Percentiles rank a stretch among this genome's conserved stretches.
These are phyloP conservation scores for Camponotus fellah DNA, from an alignment of 2,888 invertebrate species.

Conservation along the genomic window DNA sequence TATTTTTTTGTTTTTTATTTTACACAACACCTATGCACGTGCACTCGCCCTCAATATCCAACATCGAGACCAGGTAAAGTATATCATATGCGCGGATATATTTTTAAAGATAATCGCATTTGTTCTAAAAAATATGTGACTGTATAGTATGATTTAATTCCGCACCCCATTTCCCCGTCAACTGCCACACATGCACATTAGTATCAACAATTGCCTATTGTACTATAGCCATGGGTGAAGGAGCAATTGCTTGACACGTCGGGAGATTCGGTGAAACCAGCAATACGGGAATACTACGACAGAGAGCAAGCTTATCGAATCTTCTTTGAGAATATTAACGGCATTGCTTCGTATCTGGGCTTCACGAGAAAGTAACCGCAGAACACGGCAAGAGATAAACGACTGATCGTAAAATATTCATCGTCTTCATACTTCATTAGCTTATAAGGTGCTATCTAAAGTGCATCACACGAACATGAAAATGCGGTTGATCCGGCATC, in stretches of 20 bases:
- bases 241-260: constrained; percentile 73
- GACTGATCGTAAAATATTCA: constrained; percentile 60
- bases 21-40: background rate
- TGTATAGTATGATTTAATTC: background rate
- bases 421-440: constrained; percentile 40
- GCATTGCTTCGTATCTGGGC: constrained; percentile 78
- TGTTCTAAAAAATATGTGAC: constrained; percentile 15
- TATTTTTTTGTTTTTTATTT: background rate
- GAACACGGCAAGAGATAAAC: constrained; percentile 49
- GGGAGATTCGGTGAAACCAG: constrained; percentile 65
- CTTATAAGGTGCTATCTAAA: constrained; percentile 37
- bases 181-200: constrained; percentile 45
- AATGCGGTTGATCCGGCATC: background rate
- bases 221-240: constrained; percentile 76
- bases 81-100: constrained; percentile 22
- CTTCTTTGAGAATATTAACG: constrained; percentile 78
- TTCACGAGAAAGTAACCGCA: constrained; percentile 71
- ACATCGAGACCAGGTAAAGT: constrained; percentile 16
- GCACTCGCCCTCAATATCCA: background rate
- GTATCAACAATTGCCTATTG: constrained; percentile 71
- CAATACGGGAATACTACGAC: constrained; percentile 68
- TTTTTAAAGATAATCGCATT: constrained; percentile 26
- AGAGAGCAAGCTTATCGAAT: constrained; percentile 72
- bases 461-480: constrained; percentile 8
- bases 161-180: constrained; percentile 33